Base-by-base conservation (phyloP, 2,113 vertebrate species). In the Nothobranchius kuhntae region DNA sequence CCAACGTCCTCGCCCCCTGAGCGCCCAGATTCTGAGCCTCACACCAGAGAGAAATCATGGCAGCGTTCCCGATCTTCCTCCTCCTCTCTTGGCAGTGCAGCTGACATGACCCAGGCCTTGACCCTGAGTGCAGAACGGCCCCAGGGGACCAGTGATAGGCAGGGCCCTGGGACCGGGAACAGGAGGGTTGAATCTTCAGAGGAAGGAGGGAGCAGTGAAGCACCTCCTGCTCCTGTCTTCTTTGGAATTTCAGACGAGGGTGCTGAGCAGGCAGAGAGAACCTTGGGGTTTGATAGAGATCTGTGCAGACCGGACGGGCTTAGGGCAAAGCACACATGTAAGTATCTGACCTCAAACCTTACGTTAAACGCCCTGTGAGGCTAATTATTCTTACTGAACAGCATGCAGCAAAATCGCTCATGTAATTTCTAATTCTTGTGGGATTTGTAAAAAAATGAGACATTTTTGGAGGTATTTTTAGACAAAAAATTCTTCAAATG, bases 201-300 rank as follows among this genome's bases (percentile, higher is more conserved):
- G 91, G 95, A 96, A 96, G 95, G 95, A 95, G 95, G 95, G 94
- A 93, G 86, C 84, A 91, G 87, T 47, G 94, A 95, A 92, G 87
- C 86, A 86, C 95, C 94, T 95, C 95, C 94, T 95, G 95, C 94
- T 93, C 89, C 93, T 81, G 92, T 94, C 88, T 94, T 94, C 93
- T 95, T 94, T 94, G 95, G 95, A 92, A 92, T 95, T 92, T 90
- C 94, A 94, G 92, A 92, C 90, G 92, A 93, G 93, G 78, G 76
- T 91, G 89, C 90, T 87, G 89, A 91, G 87, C 88, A 82, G 87
- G 81, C 89, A 93, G 88, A 93, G 75, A 93, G 93, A 84, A 89
- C 92, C 89, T 91, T 91, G 7, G 92, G 85, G 89, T 91, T 79
- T 1, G 95, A 92, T 87, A 93, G 84, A 88, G 93, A 95, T 87